Percentiles rank a stretch among this genome's conserved stretches.
Conservation (phyloP, 30 jellyfish, hydroid and myxozoan species). For the Turritopsis rubra region DNA sequence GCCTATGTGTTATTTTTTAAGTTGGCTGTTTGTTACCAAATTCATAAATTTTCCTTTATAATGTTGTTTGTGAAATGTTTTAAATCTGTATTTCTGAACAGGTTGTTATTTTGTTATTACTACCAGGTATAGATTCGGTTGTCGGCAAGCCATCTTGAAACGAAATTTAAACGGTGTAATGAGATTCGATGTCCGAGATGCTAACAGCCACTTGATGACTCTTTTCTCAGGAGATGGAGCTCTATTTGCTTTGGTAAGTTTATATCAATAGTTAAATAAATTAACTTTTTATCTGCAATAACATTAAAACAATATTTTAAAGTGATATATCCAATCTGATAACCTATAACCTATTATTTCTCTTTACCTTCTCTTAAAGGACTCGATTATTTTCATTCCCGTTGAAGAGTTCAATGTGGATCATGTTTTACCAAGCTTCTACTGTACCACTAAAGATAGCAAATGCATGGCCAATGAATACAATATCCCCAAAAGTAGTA, state of each 20-base stretch:
- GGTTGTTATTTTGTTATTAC: too few relatives aligned
- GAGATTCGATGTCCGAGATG: conserved; percentile 40
- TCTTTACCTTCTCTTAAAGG: conserved; percentile 27
- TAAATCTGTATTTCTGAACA: not conserved
- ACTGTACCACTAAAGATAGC: conserved; percentile 69
- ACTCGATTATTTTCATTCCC: conserved; percentile 72
- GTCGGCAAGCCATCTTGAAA: conserved; percentile 84
- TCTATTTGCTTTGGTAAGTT: conserved; percentile 62
- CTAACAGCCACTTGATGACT: conserved; percentile 50
- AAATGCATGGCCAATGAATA: conserved; percentile 49
- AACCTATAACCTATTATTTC: not conserved
- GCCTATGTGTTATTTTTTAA: too few relatives aligned
- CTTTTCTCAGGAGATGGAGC: conserved; percentile 55
- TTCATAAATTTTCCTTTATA: too few relatives aligned
- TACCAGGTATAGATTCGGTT: conserved; percentile 70
- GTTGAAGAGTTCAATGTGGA: conserved; percentile 66
- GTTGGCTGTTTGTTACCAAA: too few relatives aligned
- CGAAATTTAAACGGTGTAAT: conserved; percentile 39
- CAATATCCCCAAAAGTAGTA: conserved; percentile 48
- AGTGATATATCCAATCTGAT: too few relatives aligned
- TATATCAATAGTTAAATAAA: too few relatives aligned
- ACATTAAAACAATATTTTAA: too few relatives aligned
- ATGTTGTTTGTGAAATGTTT: too few relatives aligned
- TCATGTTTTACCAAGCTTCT: conserved; percentile 60
- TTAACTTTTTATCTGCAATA: too few relatives aligned